phyloP scores from a whole-genome alignment of 2,888 invertebrate genomes.

The Acanthoscelides obtectus region DNA sequence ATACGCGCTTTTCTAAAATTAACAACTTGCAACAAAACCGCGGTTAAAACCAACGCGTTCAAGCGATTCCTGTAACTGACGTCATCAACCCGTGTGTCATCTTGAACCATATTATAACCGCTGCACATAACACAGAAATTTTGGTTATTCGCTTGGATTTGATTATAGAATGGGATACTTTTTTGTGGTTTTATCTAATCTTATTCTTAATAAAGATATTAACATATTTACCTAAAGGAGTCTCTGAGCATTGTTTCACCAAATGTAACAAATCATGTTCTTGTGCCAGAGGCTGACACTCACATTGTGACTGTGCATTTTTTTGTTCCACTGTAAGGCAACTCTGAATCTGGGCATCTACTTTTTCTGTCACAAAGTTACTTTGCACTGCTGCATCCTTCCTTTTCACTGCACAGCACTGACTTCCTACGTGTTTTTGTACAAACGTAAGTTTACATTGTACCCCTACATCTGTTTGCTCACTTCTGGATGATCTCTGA shows the following conservation, averaged over 20 bases:
- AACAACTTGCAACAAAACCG: too few relatives aligned
- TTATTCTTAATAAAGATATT: not conserved
- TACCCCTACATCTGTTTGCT: not conserved
- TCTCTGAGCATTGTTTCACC: not conserved
- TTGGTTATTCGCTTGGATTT: too few relatives aligned
- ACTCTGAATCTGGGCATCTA: not conserved
- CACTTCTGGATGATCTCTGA: not conserved
- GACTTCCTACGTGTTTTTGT: not conserved
- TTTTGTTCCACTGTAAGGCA: too few relatives aligned
- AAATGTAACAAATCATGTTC: not conserved
- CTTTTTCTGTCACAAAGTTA: not conserved
- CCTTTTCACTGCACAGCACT: not conserved
- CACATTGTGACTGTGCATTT: not conserved
- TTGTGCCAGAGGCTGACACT: not conserved
- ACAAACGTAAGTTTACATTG: not conserved
- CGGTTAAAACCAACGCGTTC: too few relatives aligned
- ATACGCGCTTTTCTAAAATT: too few relatives aligned
- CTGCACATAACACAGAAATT: too few relatives aligned
- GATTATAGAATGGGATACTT: not conserved
- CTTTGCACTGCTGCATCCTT: not conserved
- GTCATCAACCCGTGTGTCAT: too few relatives aligned
- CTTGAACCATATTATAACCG: too few relatives aligned
- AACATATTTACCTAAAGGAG: not conserved
- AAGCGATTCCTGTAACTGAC: too few relatives aligned
- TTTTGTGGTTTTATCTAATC: not conserved